Percentiles rank a stretch among this genome's conserved stretches.
phyloP scores from a whole-genome alignment of 2,113 vertebrate species.

The Anarrhichthys ocellatus region DNA sequence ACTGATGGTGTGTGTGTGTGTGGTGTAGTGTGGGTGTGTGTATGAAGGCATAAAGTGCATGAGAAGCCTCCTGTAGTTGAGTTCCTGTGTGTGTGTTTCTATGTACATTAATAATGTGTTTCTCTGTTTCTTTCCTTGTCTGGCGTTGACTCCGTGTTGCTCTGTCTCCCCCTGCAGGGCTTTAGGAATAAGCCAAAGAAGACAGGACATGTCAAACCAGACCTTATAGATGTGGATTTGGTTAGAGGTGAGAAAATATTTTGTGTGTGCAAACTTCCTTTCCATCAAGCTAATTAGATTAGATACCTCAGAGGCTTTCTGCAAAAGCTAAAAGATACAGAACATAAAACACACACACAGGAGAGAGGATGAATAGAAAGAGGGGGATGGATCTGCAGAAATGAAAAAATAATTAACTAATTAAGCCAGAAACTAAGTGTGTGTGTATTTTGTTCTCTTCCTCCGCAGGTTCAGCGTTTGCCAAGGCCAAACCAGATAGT shows the following conservation, averaged over 20 bases:
- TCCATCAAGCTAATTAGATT: constrained; percentile 14
- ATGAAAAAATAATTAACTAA: not conserved
- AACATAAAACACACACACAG: not conserved
- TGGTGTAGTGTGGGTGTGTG: constrained; percentile 44
- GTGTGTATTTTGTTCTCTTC: not conserved
- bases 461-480: constrained; percentile 93
- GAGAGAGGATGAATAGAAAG: not conserved
- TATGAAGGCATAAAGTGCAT: constrained; percentile 20
- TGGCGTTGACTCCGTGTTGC: constrained; percentile 26
- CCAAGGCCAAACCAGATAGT: constrained; percentile 99
- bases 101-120: not conserved
- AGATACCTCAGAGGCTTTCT: not conserved
- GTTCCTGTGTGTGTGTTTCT: constrained; percentile 4
- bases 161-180: constrained; percentile 85
- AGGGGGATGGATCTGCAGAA: not conserved
- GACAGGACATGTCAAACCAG: constrained; percentile 98
- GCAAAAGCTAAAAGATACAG: not conserved
- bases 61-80: constrained; percentile 24
- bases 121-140: not conserved
- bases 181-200: constrained; percentile 99
- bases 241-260: constrained; percentile 89
- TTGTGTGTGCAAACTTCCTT: not conserved
- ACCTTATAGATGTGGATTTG: constrained; percentile 99
- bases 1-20: constrained; percentile 43
- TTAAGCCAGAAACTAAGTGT: not conserved